Evolutionary conservation across 2,797 vertebrate genomes (phyloP).

Genomic region (Pantherophis vulpinus): DNA sequence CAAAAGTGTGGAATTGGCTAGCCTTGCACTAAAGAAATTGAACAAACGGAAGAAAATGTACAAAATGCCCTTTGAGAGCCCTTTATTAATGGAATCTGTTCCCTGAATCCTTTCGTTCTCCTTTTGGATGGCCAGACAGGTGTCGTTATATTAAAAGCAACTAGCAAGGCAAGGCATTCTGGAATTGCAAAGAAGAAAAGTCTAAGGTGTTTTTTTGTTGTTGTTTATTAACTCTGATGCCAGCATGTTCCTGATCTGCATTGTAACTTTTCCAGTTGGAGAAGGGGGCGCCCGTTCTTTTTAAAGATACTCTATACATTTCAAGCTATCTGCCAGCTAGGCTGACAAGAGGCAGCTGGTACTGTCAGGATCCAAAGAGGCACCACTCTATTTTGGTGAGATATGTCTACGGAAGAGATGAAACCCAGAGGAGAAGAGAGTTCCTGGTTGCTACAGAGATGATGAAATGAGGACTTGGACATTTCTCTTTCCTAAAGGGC

Average conservation of each 20-base stretch:
- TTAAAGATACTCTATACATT: neutral
- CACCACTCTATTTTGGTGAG: neutral
- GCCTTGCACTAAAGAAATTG: neutral
- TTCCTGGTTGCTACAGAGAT: neutral
- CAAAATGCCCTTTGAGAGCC: no score
- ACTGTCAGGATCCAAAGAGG: neutral
- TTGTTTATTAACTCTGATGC: neutral
- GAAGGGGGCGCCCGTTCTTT: neutral
- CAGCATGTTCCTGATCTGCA: neutral
- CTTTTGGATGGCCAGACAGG: no score
- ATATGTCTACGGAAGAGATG: neutral
- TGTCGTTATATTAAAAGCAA: neutral
- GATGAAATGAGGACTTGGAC: slow-evolving; percentile 4
- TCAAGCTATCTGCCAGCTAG: neutral
- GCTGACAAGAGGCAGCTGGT: slow-evolving; percentile 2
- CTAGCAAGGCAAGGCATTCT: neutral
- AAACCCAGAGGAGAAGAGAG: neutral
- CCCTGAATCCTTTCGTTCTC: neutral
- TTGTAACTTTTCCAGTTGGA: neutral
- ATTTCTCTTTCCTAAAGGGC: neutral
- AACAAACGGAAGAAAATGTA: neutral
- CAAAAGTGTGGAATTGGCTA: neutral
- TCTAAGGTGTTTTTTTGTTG: neutral
- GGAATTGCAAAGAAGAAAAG: neutral
- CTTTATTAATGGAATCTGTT: neutral